Percentiles rank a stretch among this genome's conserved stretches.
Evolutionary conservation across 35 echinoderm and acorn worm genomes (phyloP).

Genomic region (Apostichopus japonicus): DNA sequence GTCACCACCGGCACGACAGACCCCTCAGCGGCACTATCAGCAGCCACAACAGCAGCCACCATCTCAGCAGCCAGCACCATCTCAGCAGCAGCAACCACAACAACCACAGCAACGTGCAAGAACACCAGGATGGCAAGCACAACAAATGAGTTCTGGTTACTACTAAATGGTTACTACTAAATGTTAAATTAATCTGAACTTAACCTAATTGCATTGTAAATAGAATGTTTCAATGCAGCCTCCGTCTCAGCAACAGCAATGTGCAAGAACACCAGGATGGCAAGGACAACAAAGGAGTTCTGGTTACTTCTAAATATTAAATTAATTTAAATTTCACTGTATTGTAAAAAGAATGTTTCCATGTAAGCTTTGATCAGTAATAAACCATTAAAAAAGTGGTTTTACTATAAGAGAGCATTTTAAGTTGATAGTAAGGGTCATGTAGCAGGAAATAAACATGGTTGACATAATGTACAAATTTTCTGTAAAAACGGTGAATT

Average conservation of each 20-base stretch:
- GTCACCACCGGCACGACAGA: neutral
- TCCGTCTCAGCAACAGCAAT: neutral
- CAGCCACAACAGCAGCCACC: neutral
- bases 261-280: neutral
- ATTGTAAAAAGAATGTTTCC: too few relatives aligned
- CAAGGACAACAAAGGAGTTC: neutral
- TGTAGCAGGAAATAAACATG: too few relatives aligned
- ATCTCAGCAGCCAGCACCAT: neutral
- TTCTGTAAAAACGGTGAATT: too few relatives aligned
- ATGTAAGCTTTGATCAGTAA: neutral
- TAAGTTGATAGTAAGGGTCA: too few relatives aligned
- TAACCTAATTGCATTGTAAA: too few relatives aligned
- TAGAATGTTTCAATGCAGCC: neutral
- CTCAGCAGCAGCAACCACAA: neutral
- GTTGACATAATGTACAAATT: too few relatives aligned
- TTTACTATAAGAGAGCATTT: too few relatives aligned
- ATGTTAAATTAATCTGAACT: neutral
- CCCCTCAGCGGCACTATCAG: neutral
- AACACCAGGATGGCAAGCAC: neutral
- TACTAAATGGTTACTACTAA: conserved; percentile 1
- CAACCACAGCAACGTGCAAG: neutral
- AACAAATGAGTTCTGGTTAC: neutral
- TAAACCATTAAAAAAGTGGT: too few relatives aligned
- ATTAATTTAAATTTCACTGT: neutral
- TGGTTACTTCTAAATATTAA: neutral